Base-by-base conservation (phyloP, 2,888 invertebrate species). In the Muschampia plurimacula region DNA sequence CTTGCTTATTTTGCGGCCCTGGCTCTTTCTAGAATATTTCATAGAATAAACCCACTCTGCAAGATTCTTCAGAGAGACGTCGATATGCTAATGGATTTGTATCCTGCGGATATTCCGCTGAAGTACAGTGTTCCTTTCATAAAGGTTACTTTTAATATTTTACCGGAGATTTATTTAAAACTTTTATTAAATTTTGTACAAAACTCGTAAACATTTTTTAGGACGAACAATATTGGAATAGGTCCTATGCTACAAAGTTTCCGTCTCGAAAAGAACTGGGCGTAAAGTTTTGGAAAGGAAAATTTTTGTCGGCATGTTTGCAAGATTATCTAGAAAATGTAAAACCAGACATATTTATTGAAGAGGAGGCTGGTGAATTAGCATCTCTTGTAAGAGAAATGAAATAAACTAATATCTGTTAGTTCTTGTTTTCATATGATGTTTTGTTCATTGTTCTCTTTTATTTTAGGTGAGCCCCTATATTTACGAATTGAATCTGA, bases 171-270 rank as follows among this genome's bases (percentile, higher is more conserved):
- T 72, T 66, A 46, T 55, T 55, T 63, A 46, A 28, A 9, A n/a
- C 41, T 57, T 41, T 55, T 32, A 39, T 55, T 28, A 55, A 36
- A 55, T n/a, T 44, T 59, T 55, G 7, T 41, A 28, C 28, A 22
- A 13, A 60, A 46, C 49, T 60, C 39, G 39, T 60, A 4, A 9
- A 39, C n/a, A 36, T 60, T 39, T 60, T 60, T 36, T 81, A 94
- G 89, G 93, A 96, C 77, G 96, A 96, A 80, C 93, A 95, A 83
- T 96, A 96, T 84, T 96, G 96, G 96, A 89, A 95, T 81, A 91
- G 96, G 69, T 91, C 93, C 12, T 93, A 92, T 68, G 84, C 84
- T 62, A 84, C 82, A 0, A 90, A 89, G 77, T 94, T 91, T 76
- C 91, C 93, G 0, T 80, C 87, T 0, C 85, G 84, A 49, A 77